Evolutionary conservation across 2,888 invertebrate genomes (phyloP), one percentile per base, ranked within the genome.

Genomic region (Tetragonisca angustula): DNA sequence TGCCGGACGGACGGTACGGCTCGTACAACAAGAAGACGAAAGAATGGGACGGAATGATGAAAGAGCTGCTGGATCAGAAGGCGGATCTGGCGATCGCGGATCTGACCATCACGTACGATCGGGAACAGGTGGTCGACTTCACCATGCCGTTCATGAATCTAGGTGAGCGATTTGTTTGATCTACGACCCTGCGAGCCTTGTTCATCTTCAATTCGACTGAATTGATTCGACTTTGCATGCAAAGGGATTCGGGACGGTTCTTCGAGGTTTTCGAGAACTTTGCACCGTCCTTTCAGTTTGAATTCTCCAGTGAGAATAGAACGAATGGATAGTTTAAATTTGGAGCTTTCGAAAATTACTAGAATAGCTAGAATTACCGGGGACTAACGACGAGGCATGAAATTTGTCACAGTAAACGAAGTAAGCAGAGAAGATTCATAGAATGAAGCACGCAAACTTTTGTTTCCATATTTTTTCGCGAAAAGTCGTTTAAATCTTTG

Each of bases 61-160:
- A 97, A 91, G 98, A 98, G 94, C 95, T 98, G 79, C 95, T 98
- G 88, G 98, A 98, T 94, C 98, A 98, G 95, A 97, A 97, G 92
- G 99, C 99, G 19, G 99, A 99, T 95, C 95, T 99, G 88, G 99
- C 99, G 1, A 98, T 99, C 71, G 99, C 99, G 17, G 99, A 99
- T 95, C 96, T 99, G 78, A 99, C 99, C 52, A 99, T 99, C 90
- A 99, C 99, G 43, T 99, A 98, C 94, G 98, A 98, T 94, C 96
- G 99, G 93, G 99, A 98, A 94, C 97, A 97, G 92, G 97, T 96
- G 64, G 96, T 96, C n/a, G 96, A 97, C 93, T 97, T 97, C 92
- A 94, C 94, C 4, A 98, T 98, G 95, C 99, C 99, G 0, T 99
- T 99, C 95, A 99, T 99, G 98, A 99, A 98, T 89, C 95, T 99